phyloP scores from a whole-genome alignment of 2,888 invertebrate species.

The Ptychoptera contaminata region DNA sequence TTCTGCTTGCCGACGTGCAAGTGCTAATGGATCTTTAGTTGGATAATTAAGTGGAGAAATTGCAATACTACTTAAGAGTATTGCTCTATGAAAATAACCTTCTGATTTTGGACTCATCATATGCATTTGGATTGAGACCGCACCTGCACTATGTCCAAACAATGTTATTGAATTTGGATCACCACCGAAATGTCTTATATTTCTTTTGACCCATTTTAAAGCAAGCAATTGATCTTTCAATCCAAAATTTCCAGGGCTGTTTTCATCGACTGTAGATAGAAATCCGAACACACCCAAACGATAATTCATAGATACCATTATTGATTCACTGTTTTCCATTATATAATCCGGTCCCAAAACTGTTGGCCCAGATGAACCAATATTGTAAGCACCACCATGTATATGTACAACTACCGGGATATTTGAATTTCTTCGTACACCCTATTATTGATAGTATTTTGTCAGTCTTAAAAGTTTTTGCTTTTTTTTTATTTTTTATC shows the following conservation, averaged over 20 bases:
- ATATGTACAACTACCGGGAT: constrained; percentile 36
- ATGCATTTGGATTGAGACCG: constrained; percentile 32
- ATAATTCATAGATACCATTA: constrained; percentile 34
- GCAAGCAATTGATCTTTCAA: constrained; percentile 35
- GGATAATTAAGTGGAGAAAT: constrained; percentile 25
- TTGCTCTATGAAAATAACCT: constrained; percentile 31
- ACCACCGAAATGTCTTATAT: constrained; percentile 32
- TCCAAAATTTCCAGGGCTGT: constrained; percentile 34
- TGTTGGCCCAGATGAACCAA: constrained; percentile 29
- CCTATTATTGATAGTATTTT: too few relatives aligned
- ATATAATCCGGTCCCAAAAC: constrained; percentile 35
- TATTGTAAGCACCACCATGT: constrained; percentile 36
- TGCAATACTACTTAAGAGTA: constrained; percentile 34
- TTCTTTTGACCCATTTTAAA: constrained; percentile 31
- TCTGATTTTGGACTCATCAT: constrained; percentile 29
- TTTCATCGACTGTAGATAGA: constrained; percentile 31
- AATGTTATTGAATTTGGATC: constrained; percentile 30
- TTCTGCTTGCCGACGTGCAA: constrained; percentile 27
- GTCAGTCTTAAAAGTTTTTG: too few relatives aligned
- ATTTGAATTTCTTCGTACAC: too few relatives aligned
- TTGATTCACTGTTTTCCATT: constrained; percentile 32
- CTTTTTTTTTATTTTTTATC: too few relatives aligned
- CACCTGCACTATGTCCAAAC: constrained; percentile 35
- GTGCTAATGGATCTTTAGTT: constrained; percentile 16
- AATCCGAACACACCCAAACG: constrained; percentile 32